These are phyloP conservation scores for Oscheius sp. DNA, from an alignment of 2,888 invertebrate genomes.

Conservation along the genomic window DNA sequence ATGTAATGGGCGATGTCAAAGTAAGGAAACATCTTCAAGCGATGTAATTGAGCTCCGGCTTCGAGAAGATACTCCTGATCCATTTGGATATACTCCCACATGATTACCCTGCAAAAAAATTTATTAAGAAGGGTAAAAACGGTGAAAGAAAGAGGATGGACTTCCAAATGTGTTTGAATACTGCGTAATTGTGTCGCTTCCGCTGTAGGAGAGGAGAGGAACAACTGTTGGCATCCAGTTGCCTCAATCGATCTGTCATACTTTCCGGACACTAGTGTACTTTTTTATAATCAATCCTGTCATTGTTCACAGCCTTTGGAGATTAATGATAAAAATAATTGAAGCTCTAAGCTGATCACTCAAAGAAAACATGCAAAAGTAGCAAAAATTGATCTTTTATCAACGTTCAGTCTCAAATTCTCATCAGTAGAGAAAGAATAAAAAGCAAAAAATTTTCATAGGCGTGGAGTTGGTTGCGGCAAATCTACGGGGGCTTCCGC, in stretches of 20 bases:
- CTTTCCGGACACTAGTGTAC: neutral
- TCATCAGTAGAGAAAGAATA: no score
- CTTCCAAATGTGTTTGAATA: conserved; percentile 8
- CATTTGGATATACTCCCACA: conserved; percentile 48
- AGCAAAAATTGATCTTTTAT: neutral
- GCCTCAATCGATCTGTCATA: conserved; percentile 13
- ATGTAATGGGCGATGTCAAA: conserved; percentile 97
- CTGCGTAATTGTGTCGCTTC: conserved; percentile 29
- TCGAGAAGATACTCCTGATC: conserved; percentile 76
- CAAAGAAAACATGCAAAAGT: neutral
- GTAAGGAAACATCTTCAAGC: conserved; percentile 98
- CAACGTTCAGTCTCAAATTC: neutral
- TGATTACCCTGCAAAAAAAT: conserved; percentile 16
- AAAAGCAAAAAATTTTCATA: no score
- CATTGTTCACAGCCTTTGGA: no score
- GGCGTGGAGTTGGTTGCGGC: conserved; percentile 13
- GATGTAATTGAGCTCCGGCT: conserved; percentile 97
- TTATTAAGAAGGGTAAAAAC: neutral
- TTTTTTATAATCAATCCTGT: no score
- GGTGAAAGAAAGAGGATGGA: neutral
- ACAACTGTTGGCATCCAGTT: conserved; percentile 24
- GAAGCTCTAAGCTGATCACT: neutral
- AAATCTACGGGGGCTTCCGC: conserved; percentile 1
- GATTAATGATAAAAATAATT: neutral
- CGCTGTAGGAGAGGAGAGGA: conserved; percentile 18